These are phyloP conservation scores for Corythoichthys haematopterus DNA, from an alignment of 2,113 vertebrate genomes.

Conservation along the genomic window DNA sequence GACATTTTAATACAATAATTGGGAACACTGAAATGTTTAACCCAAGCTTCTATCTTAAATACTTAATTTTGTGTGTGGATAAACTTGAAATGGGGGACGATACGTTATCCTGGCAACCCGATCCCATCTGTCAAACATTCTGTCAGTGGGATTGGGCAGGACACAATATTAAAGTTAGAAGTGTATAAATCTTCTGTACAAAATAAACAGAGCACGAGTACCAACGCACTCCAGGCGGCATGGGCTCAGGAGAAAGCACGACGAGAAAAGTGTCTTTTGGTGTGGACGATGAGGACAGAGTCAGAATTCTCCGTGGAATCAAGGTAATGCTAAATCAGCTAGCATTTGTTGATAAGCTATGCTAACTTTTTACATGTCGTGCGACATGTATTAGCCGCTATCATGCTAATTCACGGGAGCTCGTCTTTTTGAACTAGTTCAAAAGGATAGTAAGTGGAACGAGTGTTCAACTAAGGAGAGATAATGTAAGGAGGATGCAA, in stretches of 20 bases:
- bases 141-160: constrained; percentile 34
- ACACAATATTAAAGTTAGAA: constrained; percentile 8
- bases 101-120: constrained; percentile 50
- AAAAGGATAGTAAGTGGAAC: not conserved
- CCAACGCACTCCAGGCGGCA: constrained; percentile 28
- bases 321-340: constrained; percentile 75
- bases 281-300: constrained; percentile 82
- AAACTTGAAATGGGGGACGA: not conserved
- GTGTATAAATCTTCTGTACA: not conserved
- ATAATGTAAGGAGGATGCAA: constrained; percentile 3
- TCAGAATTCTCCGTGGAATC: constrained; percentile 86
- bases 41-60: no score
- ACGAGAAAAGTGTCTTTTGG: constrained; percentile 84
- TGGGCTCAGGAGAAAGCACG: constrained; percentile 82
- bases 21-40: not conserved
- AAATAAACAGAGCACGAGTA: not conserved
- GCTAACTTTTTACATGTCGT: constrained; percentile 4
- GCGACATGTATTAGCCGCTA: not conserved
- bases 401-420: not conserved
- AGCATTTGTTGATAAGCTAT: constrained; percentile 42
- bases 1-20: not conserved
- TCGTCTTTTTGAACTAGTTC: not conserved
- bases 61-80: not conserved
- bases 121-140: constrained; percentile 41
- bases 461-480: not conserved